Base-by-base conservation (phyloP, 30 jellyfish, hydroid and myxozoan genomes). In the Hydra vulgaris region DNA sequence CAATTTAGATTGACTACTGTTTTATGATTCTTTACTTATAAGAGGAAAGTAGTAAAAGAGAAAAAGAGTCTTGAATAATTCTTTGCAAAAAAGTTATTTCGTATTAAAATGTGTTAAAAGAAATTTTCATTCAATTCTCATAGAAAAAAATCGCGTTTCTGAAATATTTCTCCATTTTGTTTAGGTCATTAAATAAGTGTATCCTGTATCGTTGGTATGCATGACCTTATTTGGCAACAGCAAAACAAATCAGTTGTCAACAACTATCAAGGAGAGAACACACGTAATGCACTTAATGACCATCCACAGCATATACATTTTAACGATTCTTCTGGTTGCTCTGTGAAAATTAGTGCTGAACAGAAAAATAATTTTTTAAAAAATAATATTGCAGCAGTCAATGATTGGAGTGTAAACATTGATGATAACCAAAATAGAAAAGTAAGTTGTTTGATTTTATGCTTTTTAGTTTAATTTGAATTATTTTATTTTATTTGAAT, bases 151-250 rank as follows among this genome's bases (percentile, higher is more conserved):
- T 40, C 12, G 61, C 5, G 5, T 40, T 40, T 12, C 12, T 40
- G 61, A 40, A 40, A 40, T 40, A n/a, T 3, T 68, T 20, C 16
- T 68, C 8, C 12, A 61, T 72, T 23, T 74, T 73, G 21, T 53
- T 69, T 82, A 86, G 96, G 94, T 81, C 88, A 82, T 71, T 90
- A 86, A 80, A 82, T 82, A 95, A 82, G 90, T 89, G 90, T 83
- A 82, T 85, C 92, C 53, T 90, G 97, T 82, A 95, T 90, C 66
- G 96, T 90, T 87, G 97, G 97, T 73, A 90, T 90, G 97, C 96
- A 82, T 79, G 97, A 90, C 88, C 83, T 90, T 76, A 90, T 90
- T 25, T 90, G 97, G 97, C 87, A 80, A 22, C 87, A 80, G 71
- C 83, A 80, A 27, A 78, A 78, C 77, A 27, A 66, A 54, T 27